Evolutionary conservation across 1,140 invertebrate species (phyloP).

Genomic region (Helicoverpa zea): DNA sequence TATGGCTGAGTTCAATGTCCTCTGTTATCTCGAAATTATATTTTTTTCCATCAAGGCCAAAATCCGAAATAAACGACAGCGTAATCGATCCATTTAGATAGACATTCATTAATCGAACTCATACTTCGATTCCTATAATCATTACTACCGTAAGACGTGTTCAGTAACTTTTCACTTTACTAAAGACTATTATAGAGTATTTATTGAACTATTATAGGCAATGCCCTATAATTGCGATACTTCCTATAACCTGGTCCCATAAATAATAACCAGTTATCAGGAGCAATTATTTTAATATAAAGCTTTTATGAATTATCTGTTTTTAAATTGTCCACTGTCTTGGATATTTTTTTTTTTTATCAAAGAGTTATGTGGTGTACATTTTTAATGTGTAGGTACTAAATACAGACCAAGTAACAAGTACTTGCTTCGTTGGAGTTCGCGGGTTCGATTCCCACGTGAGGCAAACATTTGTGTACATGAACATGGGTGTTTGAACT

Average conservation of each 20-base stretch:
- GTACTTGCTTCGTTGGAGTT: no score
- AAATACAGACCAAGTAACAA: no score
- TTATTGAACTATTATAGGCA: slow-evolving; percentile 42
- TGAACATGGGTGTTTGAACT: no score
- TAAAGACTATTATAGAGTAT: slow-evolving; percentile 29
- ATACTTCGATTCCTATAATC: slow-evolving; percentile 6
- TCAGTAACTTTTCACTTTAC: slow-evolving; percentile 36
- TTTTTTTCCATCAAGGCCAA: not conserved
- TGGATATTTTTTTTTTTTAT: no score
- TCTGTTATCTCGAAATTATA: no score
- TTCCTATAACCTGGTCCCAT: slow-evolving; percentile 7
- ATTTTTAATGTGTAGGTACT: no score
- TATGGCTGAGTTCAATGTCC: not conserved
- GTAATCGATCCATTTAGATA: not conserved
- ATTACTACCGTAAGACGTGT: slow-evolving; percentile 1
- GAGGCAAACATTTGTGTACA: no score
- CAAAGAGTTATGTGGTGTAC: no score
- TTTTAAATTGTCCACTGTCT: not conserved
- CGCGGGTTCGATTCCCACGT: no score
- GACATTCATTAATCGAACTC: not conserved
- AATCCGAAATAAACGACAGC: not conserved
- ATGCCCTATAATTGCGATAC: slow-evolving; percentile 38
- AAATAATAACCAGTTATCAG: slow-evolving; percentile 40
- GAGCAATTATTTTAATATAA: slow-evolving; percentile 41
- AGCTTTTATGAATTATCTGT: slow-evolving; percentile 25